These are phyloP conservation scores for Hyperoplus immaculatus DNA, from an alignment of 2,797 vertebrate genomes.

Conservation along the genomic window DNA sequence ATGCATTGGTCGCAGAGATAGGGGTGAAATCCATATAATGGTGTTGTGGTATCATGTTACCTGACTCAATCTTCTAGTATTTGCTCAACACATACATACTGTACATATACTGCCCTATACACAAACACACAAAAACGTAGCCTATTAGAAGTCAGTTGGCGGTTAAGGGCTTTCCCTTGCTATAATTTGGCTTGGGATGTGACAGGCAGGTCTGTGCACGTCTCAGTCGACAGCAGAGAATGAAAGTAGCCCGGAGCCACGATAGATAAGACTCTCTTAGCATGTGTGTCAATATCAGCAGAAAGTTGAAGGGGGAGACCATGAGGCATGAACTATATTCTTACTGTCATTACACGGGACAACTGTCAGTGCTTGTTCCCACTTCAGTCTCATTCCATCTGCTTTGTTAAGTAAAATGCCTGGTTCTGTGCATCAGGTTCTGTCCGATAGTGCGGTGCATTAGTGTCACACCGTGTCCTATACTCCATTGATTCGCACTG, in stretches of 20 bases:
- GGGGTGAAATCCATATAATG: not conserved
- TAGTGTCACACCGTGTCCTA: conserved; percentile 22
- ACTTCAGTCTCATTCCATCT: conserved; percentile 27
- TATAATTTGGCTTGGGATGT: conserved; percentile 51
- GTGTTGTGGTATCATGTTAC: not conserved
- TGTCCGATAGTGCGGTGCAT: conserved; percentile 12
- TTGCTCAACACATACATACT: not conserved
- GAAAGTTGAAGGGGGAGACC: conserved; percentile 28
- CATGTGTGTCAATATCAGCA: conserved; percentile 52
- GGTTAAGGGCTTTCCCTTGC: conserved; percentile 52
- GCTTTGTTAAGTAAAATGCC: conserved; percentile 16
- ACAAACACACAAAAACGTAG: conserved; percentile 22
- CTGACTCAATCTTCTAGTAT: not conserved
- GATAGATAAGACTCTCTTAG: conserved; percentile 53
- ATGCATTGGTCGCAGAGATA: not conserved
- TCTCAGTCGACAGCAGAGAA: conserved; percentile 51
- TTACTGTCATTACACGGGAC: conserved; percentile 12
- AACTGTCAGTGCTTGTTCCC: conserved; percentile 23
- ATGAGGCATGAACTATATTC: conserved; percentile 6
- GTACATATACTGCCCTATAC: not conserved
- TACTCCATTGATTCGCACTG: conserved; percentile 47
- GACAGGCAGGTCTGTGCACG: conserved; percentile 76
- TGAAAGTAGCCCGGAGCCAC: conserved; percentile 60
- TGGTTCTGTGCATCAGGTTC: not conserved
- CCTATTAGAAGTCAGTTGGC: conserved; percentile 41